phyloP scores from a whole-genome alignment of 37 sponge, comb jelly and placozoan genomes.

The Oscarella lobularis region DNA sequence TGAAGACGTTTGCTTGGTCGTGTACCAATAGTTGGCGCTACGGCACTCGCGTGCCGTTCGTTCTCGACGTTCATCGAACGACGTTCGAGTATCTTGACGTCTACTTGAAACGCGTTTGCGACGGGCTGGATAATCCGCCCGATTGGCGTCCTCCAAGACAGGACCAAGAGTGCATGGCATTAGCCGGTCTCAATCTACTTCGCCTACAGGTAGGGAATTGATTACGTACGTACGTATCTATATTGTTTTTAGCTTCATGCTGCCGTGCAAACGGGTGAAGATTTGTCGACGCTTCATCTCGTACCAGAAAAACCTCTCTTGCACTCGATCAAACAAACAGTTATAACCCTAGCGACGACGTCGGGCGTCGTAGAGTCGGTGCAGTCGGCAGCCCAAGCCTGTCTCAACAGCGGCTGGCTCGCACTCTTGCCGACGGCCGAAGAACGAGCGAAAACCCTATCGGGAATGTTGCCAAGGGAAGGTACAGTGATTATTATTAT shows the following conservation, averaged over 20 bases:
- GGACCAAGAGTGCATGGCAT: conserved; percentile 77
- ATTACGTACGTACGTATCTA: background rate
- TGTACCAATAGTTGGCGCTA: conserved; percentile 9
- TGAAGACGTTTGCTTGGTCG: conserved; percentile 54
- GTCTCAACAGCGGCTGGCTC: conserved; percentile 66
- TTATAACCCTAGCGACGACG: conserved; percentile 62
- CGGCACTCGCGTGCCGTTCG: conserved; percentile 55
- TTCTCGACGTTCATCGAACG: conserved; percentile 40
- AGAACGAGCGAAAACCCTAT: conserved; percentile 69
- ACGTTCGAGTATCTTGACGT: conserved; percentile 59
- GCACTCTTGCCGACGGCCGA: conserved; percentile 71
- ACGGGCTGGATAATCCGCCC: conserved; percentile 13
- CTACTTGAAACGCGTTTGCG: conserved; percentile 48
- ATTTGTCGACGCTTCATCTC: conserved; percentile 32
- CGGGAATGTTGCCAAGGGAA: conserved; percentile 32
- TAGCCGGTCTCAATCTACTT: conserved; percentile 58
- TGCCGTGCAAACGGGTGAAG: conserved; percentile 33
- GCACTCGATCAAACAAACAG: conserved; percentile 61
- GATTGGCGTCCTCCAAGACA: conserved; percentile 29
- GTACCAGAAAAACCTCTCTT: conserved; percentile 48
- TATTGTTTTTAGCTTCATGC: conserved; percentile 54
- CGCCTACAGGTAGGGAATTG: conserved; percentile 40
- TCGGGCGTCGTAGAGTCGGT: conserved; percentile 40
- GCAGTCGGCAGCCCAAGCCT: conserved; percentile 64
- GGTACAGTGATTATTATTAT: too few species aligned